These are phyloP conservation scores for Amaurobius ferox DNA, from an alignment of 2,888 invertebrate genomes.

Conservation along the genomic window DNA sequence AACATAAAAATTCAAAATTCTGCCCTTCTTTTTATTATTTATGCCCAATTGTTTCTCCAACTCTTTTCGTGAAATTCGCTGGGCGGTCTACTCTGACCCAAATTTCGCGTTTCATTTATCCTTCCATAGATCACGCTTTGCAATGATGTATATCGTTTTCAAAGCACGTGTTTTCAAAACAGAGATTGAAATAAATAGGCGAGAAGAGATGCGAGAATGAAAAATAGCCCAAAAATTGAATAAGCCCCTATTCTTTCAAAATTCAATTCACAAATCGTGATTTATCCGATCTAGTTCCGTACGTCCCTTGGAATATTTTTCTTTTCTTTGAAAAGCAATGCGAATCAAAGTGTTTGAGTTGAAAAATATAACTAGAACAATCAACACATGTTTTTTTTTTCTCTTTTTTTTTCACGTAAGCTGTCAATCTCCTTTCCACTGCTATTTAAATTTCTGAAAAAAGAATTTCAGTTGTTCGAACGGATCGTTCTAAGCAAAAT, in stretches of 20 bases:
- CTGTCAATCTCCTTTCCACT: too few relatives aligned
- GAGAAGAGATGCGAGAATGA: background rate
- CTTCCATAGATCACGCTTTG: conserved; percentile 1
- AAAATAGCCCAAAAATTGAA: conserved; percentile 4
- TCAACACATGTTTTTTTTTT: too few relatives aligned
- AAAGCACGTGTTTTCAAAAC: conserved; percentile 1
- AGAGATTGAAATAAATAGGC: background rate
- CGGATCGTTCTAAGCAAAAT: too few relatives aligned
- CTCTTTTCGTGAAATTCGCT: background rate
- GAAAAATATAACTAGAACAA: too few relatives aligned
- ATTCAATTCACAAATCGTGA: background rate
- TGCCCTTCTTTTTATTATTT: background rate
- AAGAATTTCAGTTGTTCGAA: too few relatives aligned
- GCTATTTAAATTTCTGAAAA: too few relatives aligned
- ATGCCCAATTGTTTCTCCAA: background rate
- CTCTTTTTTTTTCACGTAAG: too few relatives aligned
- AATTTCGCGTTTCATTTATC: background rate
- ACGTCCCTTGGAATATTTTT: too few relatives aligned
- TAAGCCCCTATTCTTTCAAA: background rate
- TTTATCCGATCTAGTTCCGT: background rate
- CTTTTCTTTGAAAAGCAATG: too few relatives aligned
- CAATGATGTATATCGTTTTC: conserved; percentile 10
- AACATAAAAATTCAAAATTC: background rate
- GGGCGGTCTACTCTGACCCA: conserved; percentile 7
- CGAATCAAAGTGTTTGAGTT: too few relatives aligned